Conservation (phyloP, 2,797 vertebrate species). For the Simalia tracyae region DNA sequence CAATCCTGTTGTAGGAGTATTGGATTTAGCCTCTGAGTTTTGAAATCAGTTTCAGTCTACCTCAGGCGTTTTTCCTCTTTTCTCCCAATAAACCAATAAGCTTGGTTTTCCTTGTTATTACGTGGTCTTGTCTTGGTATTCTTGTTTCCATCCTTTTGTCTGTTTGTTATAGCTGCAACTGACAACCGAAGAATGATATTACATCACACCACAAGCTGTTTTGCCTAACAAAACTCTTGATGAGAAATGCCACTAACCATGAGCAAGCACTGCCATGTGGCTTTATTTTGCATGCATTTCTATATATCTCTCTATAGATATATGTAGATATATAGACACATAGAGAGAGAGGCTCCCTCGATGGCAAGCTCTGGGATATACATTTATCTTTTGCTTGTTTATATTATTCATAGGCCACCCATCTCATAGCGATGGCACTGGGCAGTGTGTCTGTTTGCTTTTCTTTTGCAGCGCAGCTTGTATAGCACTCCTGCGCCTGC, state of each 20-base stretch:
- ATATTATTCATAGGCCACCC: too few species aligned
- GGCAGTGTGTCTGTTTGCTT: background rate
- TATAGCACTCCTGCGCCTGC: background rate
- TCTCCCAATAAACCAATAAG: background rate
- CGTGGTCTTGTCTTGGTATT: background rate
- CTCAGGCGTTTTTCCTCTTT: background rate
- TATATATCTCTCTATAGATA: too few species aligned
- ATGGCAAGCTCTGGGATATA: background rate
- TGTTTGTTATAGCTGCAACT: background rate
- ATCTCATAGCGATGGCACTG: too few species aligned
- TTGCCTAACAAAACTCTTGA: background rate
- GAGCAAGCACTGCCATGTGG: background rate
- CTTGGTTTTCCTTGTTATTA: background rate
- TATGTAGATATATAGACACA: background rate
- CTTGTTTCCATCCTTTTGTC: background rate
- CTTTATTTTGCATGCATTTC: background rate
- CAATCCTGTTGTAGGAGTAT: background rate
- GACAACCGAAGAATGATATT: background rate
- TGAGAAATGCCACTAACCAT: background rate
- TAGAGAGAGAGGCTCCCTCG: background rate
- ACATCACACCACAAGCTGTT: background rate
- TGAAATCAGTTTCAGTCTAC: background rate
- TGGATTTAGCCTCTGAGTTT: too few species aligned
- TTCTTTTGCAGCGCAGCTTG: background rate
- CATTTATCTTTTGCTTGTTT: background rate